phyloP scores from a whole-genome alignment of 2,888 invertebrate genomes.

The Zygothrica quintamaculata region DNA sequence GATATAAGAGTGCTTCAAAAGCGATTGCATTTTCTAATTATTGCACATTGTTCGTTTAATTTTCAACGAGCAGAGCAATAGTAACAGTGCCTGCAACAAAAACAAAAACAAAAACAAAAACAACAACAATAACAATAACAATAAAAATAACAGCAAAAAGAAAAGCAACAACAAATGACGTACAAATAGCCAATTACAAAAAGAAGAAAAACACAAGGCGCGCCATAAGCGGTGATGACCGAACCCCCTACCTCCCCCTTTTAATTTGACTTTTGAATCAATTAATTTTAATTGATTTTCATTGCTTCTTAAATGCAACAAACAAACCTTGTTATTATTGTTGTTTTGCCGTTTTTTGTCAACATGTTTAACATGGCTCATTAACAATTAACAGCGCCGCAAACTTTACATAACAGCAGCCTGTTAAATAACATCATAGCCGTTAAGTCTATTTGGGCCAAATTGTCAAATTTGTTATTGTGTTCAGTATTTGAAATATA shows the following conservation, averaged over 20 bases:
- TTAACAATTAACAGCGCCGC: slow-evolving; percentile 37
- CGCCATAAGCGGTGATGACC: slow-evolving; percentile 33
- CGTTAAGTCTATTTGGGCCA: slow-evolving; percentile 10
- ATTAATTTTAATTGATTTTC: slow-evolving; percentile 82
- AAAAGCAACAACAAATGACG: slow-evolving; percentile 33
- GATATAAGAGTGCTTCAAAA: slow-evolving; percentile 21
- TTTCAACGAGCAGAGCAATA: slow-evolving; percentile 38
- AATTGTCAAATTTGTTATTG: slow-evolving; percentile 24
- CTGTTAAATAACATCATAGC: slow-evolving; percentile 43
- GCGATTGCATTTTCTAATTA: slow-evolving; percentile 72
- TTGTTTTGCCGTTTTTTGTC: slow-evolving; percentile 30
- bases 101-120: slow-evolving; percentile 46
- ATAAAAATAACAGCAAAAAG: slow-evolving; percentile 20
- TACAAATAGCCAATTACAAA: slow-evolving; percentile 10
- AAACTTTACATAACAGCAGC: slow-evolving; percentile 30
- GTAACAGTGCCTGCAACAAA: slow-evolving; percentile 21
- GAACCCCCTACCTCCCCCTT: slow-evolving; percentile 37
- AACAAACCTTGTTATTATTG: slow-evolving; percentile 35
- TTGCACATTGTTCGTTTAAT: slow-evolving; percentile 75
- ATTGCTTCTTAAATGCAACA: slow-evolving; percentile 73
- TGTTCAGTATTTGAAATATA: too few relatives aligned
- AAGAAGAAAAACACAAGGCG: slow-evolving; percentile 29
- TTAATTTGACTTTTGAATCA: slow-evolving; percentile 74
- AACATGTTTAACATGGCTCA: slow-evolving; percentile 42
- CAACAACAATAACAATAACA: slow-evolving; percentile 25